Evolutionary conservation across 1,140 invertebrate genomes (phyloP), one percentile per base, ranked within the genome.

Genomic region (Leptinotarsa defecta): DNA sequence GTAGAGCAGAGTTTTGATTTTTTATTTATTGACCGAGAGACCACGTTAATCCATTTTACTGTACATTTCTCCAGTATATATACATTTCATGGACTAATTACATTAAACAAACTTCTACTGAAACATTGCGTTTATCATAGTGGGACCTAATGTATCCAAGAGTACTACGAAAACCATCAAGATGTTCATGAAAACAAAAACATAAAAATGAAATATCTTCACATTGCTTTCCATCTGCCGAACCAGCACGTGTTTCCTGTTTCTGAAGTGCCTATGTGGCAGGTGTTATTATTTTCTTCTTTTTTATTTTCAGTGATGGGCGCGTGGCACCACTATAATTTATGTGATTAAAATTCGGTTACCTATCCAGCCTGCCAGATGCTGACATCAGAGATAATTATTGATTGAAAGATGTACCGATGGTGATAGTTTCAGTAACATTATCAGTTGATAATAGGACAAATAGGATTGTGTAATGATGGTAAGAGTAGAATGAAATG

Each of bases 261-360:
- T 17, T 57, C 52, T 17, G n/a, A 57, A 57, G n/a, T 57, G 52
- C 52, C 52, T 57, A 57, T 57, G 52, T 57, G 52, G 52, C 52
- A 57, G 52, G 52, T 57, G 52, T 6, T 57, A 17, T 57, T 57
- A 57, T 57, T 15, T 57, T 57, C 17, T 57, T 17, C 3, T 4
- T 57, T 57, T 57, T 57, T 57, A 57, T 57, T 57, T 57, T 57
- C 4, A 17, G 15, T 57, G 52, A 19, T 19, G 52, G 8, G 52
- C 52, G 52, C 52, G 52, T 57, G 52, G 52, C 52, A 57, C 52
- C 52, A 57, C 52, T 57, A 57, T 57, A 57, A 57, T 57, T 57
- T 15, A 57, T 57, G n/a, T 57, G 52, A 57, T 57, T 57, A 19
- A 57, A 57, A 57, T 57, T 57, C n/a, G 52, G 52, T 57, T 57